Percentiles rank a stretch among this genome's conserved stretches.
Conservation (phyloP, 2,888 invertebrate genomes). For the Marasmarcha lunaedactyla region DNA sequence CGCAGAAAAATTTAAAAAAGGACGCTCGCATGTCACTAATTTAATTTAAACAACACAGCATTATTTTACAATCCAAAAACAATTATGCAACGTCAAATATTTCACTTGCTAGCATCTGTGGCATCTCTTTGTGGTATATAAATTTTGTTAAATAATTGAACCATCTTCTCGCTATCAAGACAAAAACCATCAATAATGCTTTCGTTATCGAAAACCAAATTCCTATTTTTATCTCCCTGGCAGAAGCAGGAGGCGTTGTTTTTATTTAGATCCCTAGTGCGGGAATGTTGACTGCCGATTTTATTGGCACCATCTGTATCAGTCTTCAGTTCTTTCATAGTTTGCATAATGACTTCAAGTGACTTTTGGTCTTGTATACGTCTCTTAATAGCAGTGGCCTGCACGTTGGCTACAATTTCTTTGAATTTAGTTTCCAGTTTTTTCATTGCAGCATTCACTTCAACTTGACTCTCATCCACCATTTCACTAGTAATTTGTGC, state of each 20-base stretch:
- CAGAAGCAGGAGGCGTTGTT: constrained; percentile 16
- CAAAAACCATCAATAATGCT: constrained; percentile 34
- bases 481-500: constrained; percentile 43
- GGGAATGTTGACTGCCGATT: constrained; percentile 23
- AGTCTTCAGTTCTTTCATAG: constrained; percentile 18
- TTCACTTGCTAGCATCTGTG: constrained; percentile 20
- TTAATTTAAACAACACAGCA: no score
- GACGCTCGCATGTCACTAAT: no score
- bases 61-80: no score
- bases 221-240: constrained; percentile 31
- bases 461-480: constrained; percentile 39
- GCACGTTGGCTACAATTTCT: constrained; percentile 51
- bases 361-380: constrained; percentile 50
- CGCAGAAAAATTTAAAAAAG: no score
- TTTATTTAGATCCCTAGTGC: constrained; percentile 27
- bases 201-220: constrained; percentile 27
- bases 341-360: constrained; percentile 43
- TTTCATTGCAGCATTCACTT: constrained; percentile 35
- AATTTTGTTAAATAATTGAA: constrained; percentile 45
- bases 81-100: no score
- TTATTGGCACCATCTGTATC: constrained; percentile 20
- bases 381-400: constrained; percentile 52
- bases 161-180: constrained; percentile 41
- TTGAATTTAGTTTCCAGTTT: constrained; percentile 55
- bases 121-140: constrained; percentile 50